Evolutionary conservation across 2,888 invertebrate genomes (phyloP).

Genomic region (Drosophila falleni): DNA sequence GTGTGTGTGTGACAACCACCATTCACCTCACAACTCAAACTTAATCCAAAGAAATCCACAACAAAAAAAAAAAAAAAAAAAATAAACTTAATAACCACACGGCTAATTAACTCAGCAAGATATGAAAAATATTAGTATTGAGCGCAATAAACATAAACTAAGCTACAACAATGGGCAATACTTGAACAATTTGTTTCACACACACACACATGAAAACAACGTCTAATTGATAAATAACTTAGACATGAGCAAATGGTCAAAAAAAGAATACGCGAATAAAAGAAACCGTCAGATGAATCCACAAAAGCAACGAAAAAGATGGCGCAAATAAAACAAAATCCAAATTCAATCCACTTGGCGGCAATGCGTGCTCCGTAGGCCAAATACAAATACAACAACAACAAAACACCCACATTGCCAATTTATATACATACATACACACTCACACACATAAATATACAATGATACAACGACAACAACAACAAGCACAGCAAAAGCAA

Average conservation of each 20-base stretch:
- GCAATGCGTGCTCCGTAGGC: constrained; percentile 39
- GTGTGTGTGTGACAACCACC: constrained; percentile 7
- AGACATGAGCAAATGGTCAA: constrained; percentile 12
- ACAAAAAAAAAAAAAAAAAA: not conserved
- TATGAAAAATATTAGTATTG: constrained; percentile 9
- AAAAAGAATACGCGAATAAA: constrained; percentile 11
- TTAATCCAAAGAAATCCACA: constrained; percentile 5
- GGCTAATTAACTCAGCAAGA: constrained; percentile 33
- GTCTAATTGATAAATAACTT: constrained; percentile 54
- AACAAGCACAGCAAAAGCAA: constrained; percentile 25
- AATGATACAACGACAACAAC: not conserved
- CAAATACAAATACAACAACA: constrained; percentile 33
- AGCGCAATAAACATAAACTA: constrained; percentile 3
- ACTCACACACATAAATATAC: constrained; percentile 6
- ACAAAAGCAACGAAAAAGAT: constrained; percentile 32
- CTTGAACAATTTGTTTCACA: not conserved
- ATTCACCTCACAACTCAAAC: not conserved
- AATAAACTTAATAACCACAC: constrained; percentile 12
- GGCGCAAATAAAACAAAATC: constrained; percentile 58
- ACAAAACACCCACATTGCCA: constrained; percentile 55
- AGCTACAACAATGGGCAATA: constrained; percentile 21
- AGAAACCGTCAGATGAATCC: constrained; percentile 7
- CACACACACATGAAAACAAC: constrained; percentile 10
- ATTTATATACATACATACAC: constrained; percentile 41
- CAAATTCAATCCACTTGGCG: constrained; percentile 72